Percentiles rank a stretch among this genome's conserved stretches.
phyloP scores from a whole-genome alignment of 2,888 invertebrate species.

The Elmis aenea region DNA sequence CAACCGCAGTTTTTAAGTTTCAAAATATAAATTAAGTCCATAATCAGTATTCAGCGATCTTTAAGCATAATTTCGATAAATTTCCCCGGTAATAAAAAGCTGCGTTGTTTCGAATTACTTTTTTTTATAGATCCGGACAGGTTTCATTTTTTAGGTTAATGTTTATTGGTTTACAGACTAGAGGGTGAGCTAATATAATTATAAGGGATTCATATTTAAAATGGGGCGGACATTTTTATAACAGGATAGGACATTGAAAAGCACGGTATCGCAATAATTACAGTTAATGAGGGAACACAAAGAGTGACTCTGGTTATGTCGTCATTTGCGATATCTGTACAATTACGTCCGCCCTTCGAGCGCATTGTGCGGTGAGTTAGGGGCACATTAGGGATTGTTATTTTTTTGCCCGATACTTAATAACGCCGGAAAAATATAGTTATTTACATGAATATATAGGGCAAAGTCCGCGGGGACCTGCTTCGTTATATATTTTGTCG shows the following conservation, averaged over 20 bases:
- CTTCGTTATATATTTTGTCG: conserved; percentile 31
- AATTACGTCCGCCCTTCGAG: conserved; percentile 31
- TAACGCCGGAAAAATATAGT: conserved; percentile 31
- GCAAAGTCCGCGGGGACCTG: conserved; percentile 34
- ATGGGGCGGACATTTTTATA: conserved; percentile 12
- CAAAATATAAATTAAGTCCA: conserved; percentile 15
- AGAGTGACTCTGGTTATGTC: conserved; percentile 36
- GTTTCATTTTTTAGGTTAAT: no score
- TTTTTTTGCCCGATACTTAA: conserved; percentile 28
- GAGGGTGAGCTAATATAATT: no score
- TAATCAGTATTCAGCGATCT: conserved; percentile 8
- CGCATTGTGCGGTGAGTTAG: conserved; percentile 20
- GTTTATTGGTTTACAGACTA: no score
- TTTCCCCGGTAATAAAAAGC: no score
- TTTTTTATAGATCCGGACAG: no score
- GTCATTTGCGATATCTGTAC: conserved; percentile 36
- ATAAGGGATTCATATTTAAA: conserved; percentile 8
- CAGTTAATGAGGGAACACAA: conserved; percentile 37
- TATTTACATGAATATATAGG: conserved; percentile 31
- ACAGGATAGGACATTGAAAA: conserved; percentile 8
- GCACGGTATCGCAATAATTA: conserved; percentile 30
- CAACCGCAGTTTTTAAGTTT: conserved; percentile 20
- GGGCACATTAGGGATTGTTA: conserved; percentile 32
- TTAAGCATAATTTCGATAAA: conserved; percentile 6
- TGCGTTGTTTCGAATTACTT: no score